Evolutionary conservation across 2,797 vertebrate genomes (phyloP).

Genomic region (Petrocephalus schoutedeni): DNA sequence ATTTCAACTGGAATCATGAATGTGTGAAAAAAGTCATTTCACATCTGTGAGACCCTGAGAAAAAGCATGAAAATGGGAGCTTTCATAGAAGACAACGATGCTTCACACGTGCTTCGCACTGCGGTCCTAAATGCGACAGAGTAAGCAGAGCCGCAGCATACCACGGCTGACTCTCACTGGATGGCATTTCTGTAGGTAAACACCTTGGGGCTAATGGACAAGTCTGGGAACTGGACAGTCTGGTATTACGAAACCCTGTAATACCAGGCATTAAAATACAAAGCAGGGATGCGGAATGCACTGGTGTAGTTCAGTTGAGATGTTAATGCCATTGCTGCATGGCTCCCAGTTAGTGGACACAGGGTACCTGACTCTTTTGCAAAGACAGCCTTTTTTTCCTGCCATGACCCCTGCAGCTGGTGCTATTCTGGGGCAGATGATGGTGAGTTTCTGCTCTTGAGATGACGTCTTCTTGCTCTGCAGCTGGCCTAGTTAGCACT

Average conservation of each 20-base stretch:
- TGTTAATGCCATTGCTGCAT: not conserved
- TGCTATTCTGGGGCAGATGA: not conserved
- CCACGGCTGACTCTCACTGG: not conserved
- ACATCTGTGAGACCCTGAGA: not conserved
- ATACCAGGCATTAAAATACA: not conserved
- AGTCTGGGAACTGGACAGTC: not conserved
- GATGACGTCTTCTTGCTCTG: not conserved
- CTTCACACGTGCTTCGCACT: not conserved
- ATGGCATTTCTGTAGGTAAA: not conserved
- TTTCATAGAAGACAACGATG: not conserved
- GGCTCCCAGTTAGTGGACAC: not conserved
- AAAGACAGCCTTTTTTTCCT: not conserved
- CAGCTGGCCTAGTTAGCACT: constrained; percentile 19
- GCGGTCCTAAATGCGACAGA: not conserved
- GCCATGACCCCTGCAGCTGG: not conserved
- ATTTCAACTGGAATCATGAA: not conserved
- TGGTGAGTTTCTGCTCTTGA: not conserved
- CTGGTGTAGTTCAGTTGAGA: not conserved
- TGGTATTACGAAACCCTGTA: not conserved
- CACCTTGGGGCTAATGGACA: not conserved
- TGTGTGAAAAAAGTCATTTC: not conserved
- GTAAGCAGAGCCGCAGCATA: not conserved
- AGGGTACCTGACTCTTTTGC: not conserved
- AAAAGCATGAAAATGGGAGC: not conserved
- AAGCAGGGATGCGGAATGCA: not conserved